A percentile compares a stretch with the other conserved stretches of the same genome.
phyloP scores from a whole-genome alignment of 2,113 vertebrate genomes.

The Carollia perspicillata region DNA sequence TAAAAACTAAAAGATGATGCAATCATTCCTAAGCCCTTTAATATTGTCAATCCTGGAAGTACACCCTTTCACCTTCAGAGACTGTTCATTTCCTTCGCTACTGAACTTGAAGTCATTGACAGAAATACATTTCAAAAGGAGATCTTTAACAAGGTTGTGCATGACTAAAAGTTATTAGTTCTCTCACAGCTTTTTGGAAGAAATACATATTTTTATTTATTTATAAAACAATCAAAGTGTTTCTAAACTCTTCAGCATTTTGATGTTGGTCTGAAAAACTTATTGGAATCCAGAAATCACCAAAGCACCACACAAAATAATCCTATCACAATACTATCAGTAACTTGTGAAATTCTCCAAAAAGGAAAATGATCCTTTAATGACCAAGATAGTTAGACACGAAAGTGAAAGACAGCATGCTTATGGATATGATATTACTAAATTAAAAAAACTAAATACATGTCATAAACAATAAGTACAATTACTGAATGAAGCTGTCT shows the following conservation, averaged over 20 bases:
- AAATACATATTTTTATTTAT: neutral
- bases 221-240: neutral
- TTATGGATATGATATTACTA: neutral
- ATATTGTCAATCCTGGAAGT: neutral
- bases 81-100: neutral
- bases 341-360: neutral
- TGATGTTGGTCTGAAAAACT: neutral
- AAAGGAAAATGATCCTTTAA: neutral
- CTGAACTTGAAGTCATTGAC: neutral
- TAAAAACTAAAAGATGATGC: neutral
- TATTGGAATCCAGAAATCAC: neutral
- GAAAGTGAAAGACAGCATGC: neutral
- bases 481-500: neutral
- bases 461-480: neutral
- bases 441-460: neutral
- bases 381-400: neutral
- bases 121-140: neutral
- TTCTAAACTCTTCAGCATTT: neutral
- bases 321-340: neutral
- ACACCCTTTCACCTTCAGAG: neutral
- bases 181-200: neutral
- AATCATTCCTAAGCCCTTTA: neutral
- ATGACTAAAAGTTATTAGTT: neutral
- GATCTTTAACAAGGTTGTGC: neutral
- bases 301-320: neutral